These are phyloP conservation scores for Caradrina clavipalpis DNA, from an alignment of 2,888 invertebrate genomes.

Conservation along the genomic window DNA sequence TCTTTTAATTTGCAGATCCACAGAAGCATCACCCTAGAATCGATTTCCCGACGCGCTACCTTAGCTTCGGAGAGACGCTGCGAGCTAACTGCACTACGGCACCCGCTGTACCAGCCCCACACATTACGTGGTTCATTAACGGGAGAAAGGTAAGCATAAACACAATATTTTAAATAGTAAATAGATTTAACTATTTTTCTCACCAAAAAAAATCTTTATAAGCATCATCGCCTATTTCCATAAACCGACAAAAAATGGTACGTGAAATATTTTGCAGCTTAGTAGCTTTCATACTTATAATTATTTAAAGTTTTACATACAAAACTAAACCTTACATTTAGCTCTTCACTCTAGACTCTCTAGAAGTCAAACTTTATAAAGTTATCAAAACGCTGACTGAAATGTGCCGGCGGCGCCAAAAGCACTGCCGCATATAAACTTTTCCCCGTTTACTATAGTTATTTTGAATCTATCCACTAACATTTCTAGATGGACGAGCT, in stretches of 20 bases:
- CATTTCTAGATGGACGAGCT: conserved; percentile 83
- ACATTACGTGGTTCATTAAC: conserved; percentile 95
- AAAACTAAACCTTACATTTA: not conserved
- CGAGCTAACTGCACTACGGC: conserved; percentile 92
- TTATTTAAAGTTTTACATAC: not conserved
- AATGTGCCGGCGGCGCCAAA: not conserved
- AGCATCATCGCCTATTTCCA: not conserved
- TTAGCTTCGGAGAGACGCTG: conserved; percentile 85
- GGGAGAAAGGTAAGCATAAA: conserved; percentile 91
- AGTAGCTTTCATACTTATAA: too few species aligned
- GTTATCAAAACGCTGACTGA: not conserved
- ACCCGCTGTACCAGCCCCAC: conserved; percentile 93
- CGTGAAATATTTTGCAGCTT: not conserved
- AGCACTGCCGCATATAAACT: too few species aligned
- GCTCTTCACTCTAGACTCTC: not conserved
- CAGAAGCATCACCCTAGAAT: conserved; percentile 88
- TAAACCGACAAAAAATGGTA: too few species aligned
- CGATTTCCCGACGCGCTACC: conserved; percentile 84
- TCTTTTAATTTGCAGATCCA: conserved; percentile 76
- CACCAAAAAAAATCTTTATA: not conserved
- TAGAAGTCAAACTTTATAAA: too few species aligned
- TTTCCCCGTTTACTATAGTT: not conserved
- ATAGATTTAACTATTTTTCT: too few species aligned
- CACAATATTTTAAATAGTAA: not conserved
- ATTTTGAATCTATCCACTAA: not conserved